phyloP scores from a whole-genome alignment of 1,140 invertebrate species.

The Drosophila ananassae region DNA sequence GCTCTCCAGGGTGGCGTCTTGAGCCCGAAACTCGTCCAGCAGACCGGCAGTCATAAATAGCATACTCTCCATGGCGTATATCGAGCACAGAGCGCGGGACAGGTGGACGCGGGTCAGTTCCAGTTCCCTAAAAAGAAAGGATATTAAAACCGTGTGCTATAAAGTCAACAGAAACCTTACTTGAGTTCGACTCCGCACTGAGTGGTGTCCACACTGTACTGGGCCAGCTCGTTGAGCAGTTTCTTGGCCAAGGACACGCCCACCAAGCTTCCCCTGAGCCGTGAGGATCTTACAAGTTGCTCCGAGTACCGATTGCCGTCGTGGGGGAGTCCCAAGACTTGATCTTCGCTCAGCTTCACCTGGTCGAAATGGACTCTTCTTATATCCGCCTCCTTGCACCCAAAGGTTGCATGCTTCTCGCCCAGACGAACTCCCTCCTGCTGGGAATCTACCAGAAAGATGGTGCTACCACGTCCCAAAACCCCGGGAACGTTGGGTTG shows the following conservation, averaged over 20 bases:
- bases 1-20: slow-evolving; percentile 90
- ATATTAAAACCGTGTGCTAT: neutral
- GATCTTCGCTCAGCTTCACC: slow-evolving; percentile 82
- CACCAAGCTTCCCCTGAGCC: slow-evolving; percentile 53
- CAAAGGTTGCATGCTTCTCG: slow-evolving; percentile 89
- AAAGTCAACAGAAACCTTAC: slow-evolving; percentile 29
- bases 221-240: slow-evolving; percentile 58
- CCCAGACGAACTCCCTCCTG: slow-evolving; percentile 89
- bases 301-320: slow-evolving; percentile 65
- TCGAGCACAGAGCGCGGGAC: slow-evolving; percentile 84
- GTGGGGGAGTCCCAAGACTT: slow-evolving; percentile 58
- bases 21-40: slow-evolving; percentile 88
- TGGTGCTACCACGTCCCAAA: slow-evolving; percentile 85
- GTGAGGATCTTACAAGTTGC: slow-evolving; percentile 48
- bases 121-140: slow-evolving; percentile 84
- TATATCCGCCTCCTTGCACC: slow-evolving; percentile 84
- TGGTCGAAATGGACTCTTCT: slow-evolving; percentile 84
- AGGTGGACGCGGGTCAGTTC: slow-evolving; percentile 86
- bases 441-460: slow-evolving; percentile 91
- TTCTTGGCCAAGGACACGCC: slow-evolving; percentile 63
- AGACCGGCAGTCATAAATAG: slow-evolving; percentile 90
- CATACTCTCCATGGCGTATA: slow-evolving; percentile 92
- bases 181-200: slow-evolving; percentile 86
- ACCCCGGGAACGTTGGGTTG: slow-evolving; percentile 59
- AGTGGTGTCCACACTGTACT: slow-evolving; percentile 85